Base-by-base conservation (phyloP, 2,888 invertebrate species). In the Nomada hirtipes region DNA sequence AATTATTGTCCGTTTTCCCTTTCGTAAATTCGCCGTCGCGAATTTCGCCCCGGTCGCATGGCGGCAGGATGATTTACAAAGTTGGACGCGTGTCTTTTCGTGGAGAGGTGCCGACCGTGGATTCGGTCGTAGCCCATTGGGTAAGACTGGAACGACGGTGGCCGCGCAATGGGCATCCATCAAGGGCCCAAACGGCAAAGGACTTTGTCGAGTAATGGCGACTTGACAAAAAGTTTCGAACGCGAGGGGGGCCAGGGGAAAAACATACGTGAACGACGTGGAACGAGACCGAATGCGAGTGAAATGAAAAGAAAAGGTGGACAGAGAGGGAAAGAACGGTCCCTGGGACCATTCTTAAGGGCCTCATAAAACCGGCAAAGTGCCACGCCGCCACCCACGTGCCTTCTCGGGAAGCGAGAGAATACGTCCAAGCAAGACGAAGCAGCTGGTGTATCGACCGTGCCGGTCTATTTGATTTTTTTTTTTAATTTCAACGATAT, bases 301-400 rank as follows among this genome's bases (percentile, higher is more conserved):
- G 55, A 13, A 67, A n/a, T 15, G 68, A n/a, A 29, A 11, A 23
- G 11, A 20, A 18, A n/a, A 47, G 47, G 55, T 61, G 78, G 67
- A 71, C 64, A 68, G 71, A 23, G 67, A 63, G 63, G 65, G 72
- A 63, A 61, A 59, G 67, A 77, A 68, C 83, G 85, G 83, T 83
- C 83, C 84, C 83, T 83, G 81, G 86, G 87, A 89, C 89, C 85
- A 88, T 90, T 91, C 92, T 91, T 89, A 90, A 90, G 91, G 90
- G 91, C 89, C 87, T 91, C 92, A 91, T 92, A 92, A 92, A 92
- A 89, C 89, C 90, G 86, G 91, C 91, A 91, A 92, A 90, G 90
- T 90, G 91, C 91, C 91, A 91, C 88, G 86, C 91, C 89, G 90
- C 92, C 92, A 92, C 93, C 93, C 92, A 93, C 93, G 92, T 91